Conservation (phyloP, 1,140 invertebrate species). For the Calephelis virginiensis region DNA sequence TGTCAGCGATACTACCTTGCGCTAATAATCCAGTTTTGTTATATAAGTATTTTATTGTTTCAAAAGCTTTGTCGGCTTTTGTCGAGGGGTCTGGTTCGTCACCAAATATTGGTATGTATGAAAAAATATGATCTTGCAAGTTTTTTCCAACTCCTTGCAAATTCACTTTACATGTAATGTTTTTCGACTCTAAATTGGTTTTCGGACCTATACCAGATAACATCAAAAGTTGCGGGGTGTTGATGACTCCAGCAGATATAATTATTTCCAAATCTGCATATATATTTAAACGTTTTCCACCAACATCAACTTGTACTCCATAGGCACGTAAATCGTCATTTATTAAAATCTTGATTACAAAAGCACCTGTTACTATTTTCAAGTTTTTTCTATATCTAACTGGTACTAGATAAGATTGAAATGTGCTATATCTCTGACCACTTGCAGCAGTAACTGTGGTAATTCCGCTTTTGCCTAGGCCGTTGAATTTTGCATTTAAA, state of each 20-base stretch:
- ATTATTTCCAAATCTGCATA: constrained; percentile 29
- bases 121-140: constrained; percentile 36
- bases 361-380: no score
- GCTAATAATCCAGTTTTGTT: constrained; percentile 43
- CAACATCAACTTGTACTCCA: constrained; percentile 78
- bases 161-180: constrained; percentile 36
- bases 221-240: no score
- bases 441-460: constrained; percentile 70
- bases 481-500: no score
- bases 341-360: no score
- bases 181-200: constrained; percentile 35
- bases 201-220: constrained; percentile 16
- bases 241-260: no score
- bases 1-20: background rate
- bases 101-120: constrained; percentile 50
- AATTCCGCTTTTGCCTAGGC: constrained; percentile 40
- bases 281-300: constrained; percentile 71
- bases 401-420: constrained; percentile 83
- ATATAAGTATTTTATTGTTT: constrained; percentile 23
- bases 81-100: constrained; percentile 31
- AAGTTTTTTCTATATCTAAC: constrained; percentile 85
- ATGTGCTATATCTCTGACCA: constrained; percentile 74
- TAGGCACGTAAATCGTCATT: no score
- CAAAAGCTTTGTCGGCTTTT: constrained; percentile 31
- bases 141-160: constrained; percentile 8